Conservation (phyloP, 2,113 vertebrate genomes). For the Mionectes macconnelli region DNA sequence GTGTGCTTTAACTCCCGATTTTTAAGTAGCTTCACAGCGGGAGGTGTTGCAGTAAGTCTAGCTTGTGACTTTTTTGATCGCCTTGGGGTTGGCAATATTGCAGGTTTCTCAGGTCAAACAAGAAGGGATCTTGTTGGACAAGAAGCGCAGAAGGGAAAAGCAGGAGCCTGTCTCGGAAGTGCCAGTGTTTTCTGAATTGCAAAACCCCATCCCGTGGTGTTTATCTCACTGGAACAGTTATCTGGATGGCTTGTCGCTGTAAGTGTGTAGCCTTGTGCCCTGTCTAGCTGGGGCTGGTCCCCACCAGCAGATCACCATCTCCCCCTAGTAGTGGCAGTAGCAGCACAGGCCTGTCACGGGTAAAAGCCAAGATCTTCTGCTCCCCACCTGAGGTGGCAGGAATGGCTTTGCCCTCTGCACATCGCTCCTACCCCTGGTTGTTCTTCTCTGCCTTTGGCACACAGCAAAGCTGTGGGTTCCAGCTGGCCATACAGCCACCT, state of each 20-base stretch:
- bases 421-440: not conserved
- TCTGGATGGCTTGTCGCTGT: rapidly evolving
- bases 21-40: not conserved
- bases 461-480: not conserved
- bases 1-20: not conserved
- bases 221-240: not conserved
- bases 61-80: not conserved
- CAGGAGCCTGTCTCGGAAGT: not conserved
- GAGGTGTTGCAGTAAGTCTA: not conserved
- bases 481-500: not conserved
- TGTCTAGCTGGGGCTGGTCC: not conserved
- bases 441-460: not conserved
- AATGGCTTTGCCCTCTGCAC: not conserved
- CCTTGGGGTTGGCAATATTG: constrained; percentile 25
- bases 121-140: constrained; percentile 47
- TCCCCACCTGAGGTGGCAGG: not conserved
- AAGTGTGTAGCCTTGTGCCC: rapidly evolving
- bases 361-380: not conserved
- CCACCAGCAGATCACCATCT: not conserved
- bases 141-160: constrained; percentile 31
- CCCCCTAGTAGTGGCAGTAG: not conserved
- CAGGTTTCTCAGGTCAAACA: constrained; percentile 57
- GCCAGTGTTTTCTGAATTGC: not conserved
- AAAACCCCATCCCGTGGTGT: not conserved
- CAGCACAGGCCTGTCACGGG: rapidly evolving